Evolutionary conservation across 2,888 invertebrate genomes (phyloP), one percentile per base, ranked within the genome.

Genomic region (Congeria kusceri): DNA sequence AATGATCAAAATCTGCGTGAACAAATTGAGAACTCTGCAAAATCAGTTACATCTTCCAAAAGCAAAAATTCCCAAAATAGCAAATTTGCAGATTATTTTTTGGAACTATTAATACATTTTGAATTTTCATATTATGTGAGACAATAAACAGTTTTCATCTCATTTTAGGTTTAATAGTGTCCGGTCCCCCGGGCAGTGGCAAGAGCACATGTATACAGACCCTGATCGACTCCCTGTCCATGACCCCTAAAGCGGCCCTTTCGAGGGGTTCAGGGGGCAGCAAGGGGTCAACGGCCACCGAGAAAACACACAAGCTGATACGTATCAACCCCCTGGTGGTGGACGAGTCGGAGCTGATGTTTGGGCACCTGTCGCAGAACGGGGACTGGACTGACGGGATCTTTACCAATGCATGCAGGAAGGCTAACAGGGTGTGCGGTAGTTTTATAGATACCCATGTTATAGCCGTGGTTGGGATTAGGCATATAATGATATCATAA

Each of bases 351-450:
- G 79, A 88, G 23, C 87, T 92, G 56, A 91, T 93, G 88, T 93
- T 93, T 87, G 93, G 93, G 23, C 86, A 88, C 32, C 87, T 92
- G 62, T 90, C 89, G 67, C 88, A 90, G 62, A 91, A 91, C 77
- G 86, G 90, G 72, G 93, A 93, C 82, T 93, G 93, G 91, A 91
- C 92, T 46, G 93, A 93, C 83, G 93, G 93, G 2, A 90, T 93
- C 58, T 90, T 93, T 63, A 93, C 93, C n/a, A 88, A 91, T 58
- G 91, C 92, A 3, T 92, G 92, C 87, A 88, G 90, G 67, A 93
- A 93, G 77, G 92, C 93, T 3, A 91, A 91, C 80, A 89, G 93
- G 89, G 93, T 93, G 84, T 27, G 72, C 25, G n/a, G 15, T 32
- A 7, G 32, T 32, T 32, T 4, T 32, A 32, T 32, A 32, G 9